A percentile compares a stretch with the other conserved stretches of the same genome.
phyloP scores from a whole-genome alignment of 2,113 vertebrate species.

The Leucopternis melanops region DNA sequence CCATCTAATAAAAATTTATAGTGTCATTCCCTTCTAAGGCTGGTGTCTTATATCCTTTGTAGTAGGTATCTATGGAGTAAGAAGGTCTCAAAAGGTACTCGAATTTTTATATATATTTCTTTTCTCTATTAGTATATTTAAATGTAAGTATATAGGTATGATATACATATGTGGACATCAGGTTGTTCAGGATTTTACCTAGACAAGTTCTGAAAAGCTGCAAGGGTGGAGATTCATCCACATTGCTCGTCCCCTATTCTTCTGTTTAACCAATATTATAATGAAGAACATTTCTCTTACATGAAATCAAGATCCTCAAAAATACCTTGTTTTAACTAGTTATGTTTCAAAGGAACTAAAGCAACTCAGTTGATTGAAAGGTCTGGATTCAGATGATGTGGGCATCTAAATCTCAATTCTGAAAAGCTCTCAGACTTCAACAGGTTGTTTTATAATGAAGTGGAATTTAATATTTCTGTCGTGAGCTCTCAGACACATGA shows the following conservation, averaged over 20 bases:
- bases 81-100: background rate
- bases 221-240: background rate
- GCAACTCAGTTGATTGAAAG: background rate
- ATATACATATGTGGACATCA: no score
- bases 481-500: background rate
- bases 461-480: background rate
- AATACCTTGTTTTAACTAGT: background rate
- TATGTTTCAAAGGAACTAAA: background rate
- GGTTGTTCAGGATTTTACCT: background rate
- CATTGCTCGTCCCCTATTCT: rapidly evolving
- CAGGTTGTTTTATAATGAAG: background rate
- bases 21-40: background rate
- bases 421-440: background rate
- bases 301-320: background rate
- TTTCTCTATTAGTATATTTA: background rate
- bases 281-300: background rate
- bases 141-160: background rate
- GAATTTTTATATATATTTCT: background rate
- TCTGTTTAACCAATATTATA: background rate
- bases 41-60: background rate
- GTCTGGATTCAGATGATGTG: background rate
- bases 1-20: slow-evolving; percentile 45
- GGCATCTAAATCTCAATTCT: background rate
- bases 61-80: background rate
- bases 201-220: background rate